A percentile compares a stretch with the other conserved stretches of the same genome.
Evolutionary conservation across 1,140 invertebrate species (phyloP).

Genomic region (Cydia fagiglandana): DNA sequence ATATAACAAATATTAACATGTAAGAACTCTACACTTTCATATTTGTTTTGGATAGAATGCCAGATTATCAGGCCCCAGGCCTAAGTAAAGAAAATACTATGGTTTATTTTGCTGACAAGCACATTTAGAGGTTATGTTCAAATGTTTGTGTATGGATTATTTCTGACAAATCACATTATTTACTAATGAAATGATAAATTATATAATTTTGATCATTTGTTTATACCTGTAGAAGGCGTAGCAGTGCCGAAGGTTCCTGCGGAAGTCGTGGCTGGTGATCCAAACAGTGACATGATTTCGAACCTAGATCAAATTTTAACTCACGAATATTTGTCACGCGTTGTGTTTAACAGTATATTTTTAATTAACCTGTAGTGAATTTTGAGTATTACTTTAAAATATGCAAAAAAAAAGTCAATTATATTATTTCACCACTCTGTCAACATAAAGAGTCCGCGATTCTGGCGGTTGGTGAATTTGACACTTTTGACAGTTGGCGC

Average conservation of each 20-base stretch:
- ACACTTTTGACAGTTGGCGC: neutral
- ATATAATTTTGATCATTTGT: neutral
- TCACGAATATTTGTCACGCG: neutral
- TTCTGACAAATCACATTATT: neutral
- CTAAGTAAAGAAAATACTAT: too few relatives aligned
- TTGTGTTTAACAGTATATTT: neutral
- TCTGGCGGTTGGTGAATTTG: neutral
- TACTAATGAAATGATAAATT: neutral
- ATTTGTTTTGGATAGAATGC: too few relatives aligned
- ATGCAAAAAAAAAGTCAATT: neutral
- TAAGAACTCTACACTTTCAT: too few relatives aligned
- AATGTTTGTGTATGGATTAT: conserved; percentile 21
- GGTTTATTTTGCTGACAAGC: neutral
- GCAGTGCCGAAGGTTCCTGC: conserved; percentile 56
- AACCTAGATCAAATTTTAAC: conserved; percentile 56
- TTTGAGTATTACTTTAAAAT: neutral
- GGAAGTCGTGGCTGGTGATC: conserved; percentile 55
- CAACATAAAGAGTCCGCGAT: neutral
- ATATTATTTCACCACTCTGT: neutral
- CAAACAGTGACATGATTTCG: conserved; percentile 35
- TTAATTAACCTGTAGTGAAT: neutral
- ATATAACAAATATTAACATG: too few relatives aligned
- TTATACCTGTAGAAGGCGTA: conserved; percentile 49
- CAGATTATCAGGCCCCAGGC: too few relatives aligned
- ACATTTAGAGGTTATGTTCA: conserved; percentile 34